phyloP scores from a whole-genome alignment of 2,888 invertebrate species.

The Macaria liturata region DNA sequence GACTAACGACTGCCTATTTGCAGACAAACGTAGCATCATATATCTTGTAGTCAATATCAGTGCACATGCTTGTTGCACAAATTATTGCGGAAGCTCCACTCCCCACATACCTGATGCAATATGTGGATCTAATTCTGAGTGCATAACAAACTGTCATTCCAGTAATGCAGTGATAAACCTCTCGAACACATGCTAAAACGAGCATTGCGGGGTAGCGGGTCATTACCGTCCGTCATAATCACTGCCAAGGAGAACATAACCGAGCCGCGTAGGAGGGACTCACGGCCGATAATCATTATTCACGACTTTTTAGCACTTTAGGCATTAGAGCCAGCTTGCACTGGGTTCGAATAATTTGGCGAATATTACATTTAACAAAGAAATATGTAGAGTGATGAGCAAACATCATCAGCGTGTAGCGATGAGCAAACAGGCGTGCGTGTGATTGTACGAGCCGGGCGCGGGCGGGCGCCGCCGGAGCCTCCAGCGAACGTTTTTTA shows the following conservation, averaged over 20 bases:
- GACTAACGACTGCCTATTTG: slow-evolving; percentile 42
- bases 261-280: slow-evolving; percentile 37
- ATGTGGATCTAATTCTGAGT: slow-evolving; percentile 24
- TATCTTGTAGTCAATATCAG: slow-evolving; percentile 56
- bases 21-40: slow-evolving; percentile 47
- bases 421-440: slow-evolving; percentile 71
- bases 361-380: slow-evolving; percentile 38
- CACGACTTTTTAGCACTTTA: slow-evolving; percentile 16
- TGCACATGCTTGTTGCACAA: slow-evolving; percentile 36
- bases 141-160: slow-evolving; percentile 14
- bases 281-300: slow-evolving; percentile 19
- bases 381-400: slow-evolving; percentile 57
- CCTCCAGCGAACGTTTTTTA: slow-evolving; percentile 59
- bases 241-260: slow-evolving; percentile 66
- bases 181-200: slow-evolving; percentile 48
- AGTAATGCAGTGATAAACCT: slow-evolving; percentile 20
- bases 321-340: slow-evolving; percentile 21
- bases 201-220: slow-evolving; percentile 46
- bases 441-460: slow-evolving; percentile 64
- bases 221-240: slow-evolving; percentile 68
- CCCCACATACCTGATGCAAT: slow-evolving; percentile 19
- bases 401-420: slow-evolving; percentile 75
- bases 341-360: slow-evolving; percentile 26
- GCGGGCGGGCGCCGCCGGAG: slow-evolving; percentile 41
- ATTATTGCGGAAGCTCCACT: slow-evolving; percentile 30